Evolutionary conservation across 2,113 vertebrate genomes (phyloP), one percentile per base, ranked within the genome.

Genomic region (Speoplatyrhinus poulsoni): DNA sequence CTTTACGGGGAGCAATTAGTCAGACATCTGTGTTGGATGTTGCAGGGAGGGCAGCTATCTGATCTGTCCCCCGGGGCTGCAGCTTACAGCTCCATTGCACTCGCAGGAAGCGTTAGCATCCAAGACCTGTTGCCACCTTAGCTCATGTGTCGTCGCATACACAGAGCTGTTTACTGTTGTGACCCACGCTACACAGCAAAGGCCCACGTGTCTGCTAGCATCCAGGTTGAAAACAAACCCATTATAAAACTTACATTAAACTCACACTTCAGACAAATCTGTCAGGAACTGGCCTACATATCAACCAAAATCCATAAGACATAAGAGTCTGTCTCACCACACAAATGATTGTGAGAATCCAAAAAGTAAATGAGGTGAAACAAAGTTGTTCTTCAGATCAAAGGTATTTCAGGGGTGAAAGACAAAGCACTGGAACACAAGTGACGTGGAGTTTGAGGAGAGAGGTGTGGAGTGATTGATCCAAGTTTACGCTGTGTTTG

Each of bases 1-100:
- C 81, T 87, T 87, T 86, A 88, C 81, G 84, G 82, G 83, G 71
- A 75, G 75, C 84, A 79, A 80, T 85, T 81, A 77, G 82, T 83
- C 82, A 76, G 82, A 79, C 88, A 89, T 90, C 84, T 91, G 89
- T 74, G 77, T 77, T 76, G 74, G 79, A 79, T 89, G 79, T 75
- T 77, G 80, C 26, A 60, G 33, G 72, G 55, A 26, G 70, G 69
- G 62, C 63, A 49, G 71, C 70, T 60, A 65, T 80, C 65, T 75
- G 72, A 75, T 71, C 64, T 77, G 79, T 84, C 77, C 81, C 76
- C 58, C 70, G 71, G 49, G 71, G 71, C 67, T 56, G 66, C 26
- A 53, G 54, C 76, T 70, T 76, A 83, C 71, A 72, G 70, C 60
- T 78, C 74, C 81, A 69, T 77, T 76, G 70, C 74, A 77, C 57